These are phyloP conservation scores for Formicarius rufipectus DNA, from an alignment of 2,113 vertebrate species.

Conservation along the genomic window DNA sequence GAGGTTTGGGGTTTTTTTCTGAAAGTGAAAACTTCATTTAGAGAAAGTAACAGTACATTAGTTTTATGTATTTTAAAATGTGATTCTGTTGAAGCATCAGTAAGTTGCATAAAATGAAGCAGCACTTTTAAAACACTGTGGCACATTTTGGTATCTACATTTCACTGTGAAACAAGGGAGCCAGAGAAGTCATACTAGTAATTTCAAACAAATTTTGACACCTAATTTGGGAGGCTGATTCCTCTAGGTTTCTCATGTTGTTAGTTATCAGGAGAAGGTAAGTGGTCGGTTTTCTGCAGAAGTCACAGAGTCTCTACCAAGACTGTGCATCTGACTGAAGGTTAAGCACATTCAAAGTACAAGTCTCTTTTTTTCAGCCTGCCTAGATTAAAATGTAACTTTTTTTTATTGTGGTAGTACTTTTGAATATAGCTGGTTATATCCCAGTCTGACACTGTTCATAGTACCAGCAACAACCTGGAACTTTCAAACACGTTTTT, in stretches of 20 bases:
- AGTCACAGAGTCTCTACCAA: neutral
- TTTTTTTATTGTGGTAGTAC: neutral
- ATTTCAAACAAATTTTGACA: neutral
- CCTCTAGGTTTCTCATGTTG: neutral
- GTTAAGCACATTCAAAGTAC: neutral
- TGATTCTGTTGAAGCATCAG: neutral
- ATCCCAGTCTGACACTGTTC: neutral
- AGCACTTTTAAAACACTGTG: neutral
- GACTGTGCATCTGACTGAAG: neutral
- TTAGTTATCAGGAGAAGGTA: neutral
- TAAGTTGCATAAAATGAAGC: neutral
- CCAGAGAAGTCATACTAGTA: neutral
- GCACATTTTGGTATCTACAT: neutral
- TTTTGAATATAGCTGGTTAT: neutral
- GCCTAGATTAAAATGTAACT: neutral
- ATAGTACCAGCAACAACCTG: neutral
- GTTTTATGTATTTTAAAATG: neutral
- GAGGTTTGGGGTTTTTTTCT: rapidly evolving
- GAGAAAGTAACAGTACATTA: neutral
- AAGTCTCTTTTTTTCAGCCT: neutral
- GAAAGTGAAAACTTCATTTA: neutral
- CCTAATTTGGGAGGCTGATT: neutral
- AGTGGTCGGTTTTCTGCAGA: neutral
- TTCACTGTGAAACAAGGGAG: neutral
- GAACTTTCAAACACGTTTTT: neutral